Conservation (phyloP, 2,113 vertebrate genomes). For the Picathartes gymnocephalus region DNA sequence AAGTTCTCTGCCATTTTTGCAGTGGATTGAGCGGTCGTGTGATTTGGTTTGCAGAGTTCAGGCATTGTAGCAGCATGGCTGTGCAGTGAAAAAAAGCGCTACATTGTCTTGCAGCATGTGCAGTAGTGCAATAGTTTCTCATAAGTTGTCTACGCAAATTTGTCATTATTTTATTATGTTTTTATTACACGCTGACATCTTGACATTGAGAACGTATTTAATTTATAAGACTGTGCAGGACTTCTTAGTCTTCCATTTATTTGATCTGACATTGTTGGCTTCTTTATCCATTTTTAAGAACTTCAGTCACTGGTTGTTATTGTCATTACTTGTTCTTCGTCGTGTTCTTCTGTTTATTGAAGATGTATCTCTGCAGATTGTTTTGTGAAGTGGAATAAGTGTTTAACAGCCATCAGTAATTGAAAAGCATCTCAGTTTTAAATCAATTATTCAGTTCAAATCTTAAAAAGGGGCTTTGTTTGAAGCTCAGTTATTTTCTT, state of each 20-base stretch:
- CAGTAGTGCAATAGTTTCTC: background rate
- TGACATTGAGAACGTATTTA: constrained; percentile 12
- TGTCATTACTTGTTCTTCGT: constrained; percentile 35
- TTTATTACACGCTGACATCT: constrained; percentile 35
- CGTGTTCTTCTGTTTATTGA: constrained; percentile 6
- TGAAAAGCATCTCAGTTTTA: constrained; percentile 6
- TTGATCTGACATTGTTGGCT: constrained; percentile 32
- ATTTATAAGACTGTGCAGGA: constrained; percentile 19
- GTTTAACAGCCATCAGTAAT: constrained; percentile 30
- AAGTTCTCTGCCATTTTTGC: background rate
- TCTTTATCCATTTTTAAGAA: constrained; percentile 9
- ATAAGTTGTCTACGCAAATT: background rate
- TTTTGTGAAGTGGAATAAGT: constrained; percentile 32
- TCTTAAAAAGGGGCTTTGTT: constrained; percentile 4
- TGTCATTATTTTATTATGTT: background rate
- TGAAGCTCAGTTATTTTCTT: background rate
- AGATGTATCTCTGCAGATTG: background rate
- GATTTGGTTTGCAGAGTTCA: background rate
- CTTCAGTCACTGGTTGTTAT: constrained; percentile 6
- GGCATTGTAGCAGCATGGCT: background rate
- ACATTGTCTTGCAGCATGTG: background rate
- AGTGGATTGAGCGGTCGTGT: background rate
- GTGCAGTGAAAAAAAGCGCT: background rate
- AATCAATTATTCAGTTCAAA: constrained; percentile 3
- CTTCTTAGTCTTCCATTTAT: constrained; percentile 22